Base-by-base conservation (phyloP, 2,888 invertebrate genomes). In the Patella depressa region DNA sequence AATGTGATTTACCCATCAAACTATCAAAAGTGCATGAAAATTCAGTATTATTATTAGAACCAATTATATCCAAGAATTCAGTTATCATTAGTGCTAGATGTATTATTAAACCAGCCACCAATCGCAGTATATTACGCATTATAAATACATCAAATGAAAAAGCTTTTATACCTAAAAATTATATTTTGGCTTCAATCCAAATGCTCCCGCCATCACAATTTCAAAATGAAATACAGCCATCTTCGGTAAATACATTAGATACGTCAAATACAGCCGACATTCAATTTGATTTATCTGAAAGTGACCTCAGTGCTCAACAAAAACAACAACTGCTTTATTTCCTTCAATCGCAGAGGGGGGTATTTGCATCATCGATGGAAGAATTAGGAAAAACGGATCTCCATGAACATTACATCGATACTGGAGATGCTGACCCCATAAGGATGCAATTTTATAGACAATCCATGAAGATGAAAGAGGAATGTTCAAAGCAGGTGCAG, bases 341-440 rank as follows among this genome's bases (percentile, higher is more conserved):
- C 11, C 69, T 77, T 29, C 45, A n/a, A 5, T 7, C 12, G 3
- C 24, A 77, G 34, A 29, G 5, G 69, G n/a, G 77, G 17, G 57
- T 74, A 3, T 79, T 79, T 75, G 78, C 77, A 0, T 53, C 80
- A 14, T 74, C 72, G 72, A 45, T 83, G 11, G 73, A 71, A 34
- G 75, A 79, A 70, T 55, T 77, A 14, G 85, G 85, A 5, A 59
- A 72, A 54, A 81, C 82, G 19, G 53, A 80, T 15, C 72, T 78
- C 17, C 78, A 77, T 74, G 71, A 74, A 3, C 83, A 84, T 75
- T 74, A 54, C 24, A 82, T 84, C 19, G 82, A 83, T 2, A 82
- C 83, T 7, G 81, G 79, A 9, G 54, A 78, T 74, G 81, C 78
- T 12, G 15, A 54, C n/a, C 82, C 82, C 12, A 70, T 81, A 2